Evolutionary conservation across 2,888 invertebrate genomes (phyloP).

Genomic region (Drosophila longiperda): DNA sequence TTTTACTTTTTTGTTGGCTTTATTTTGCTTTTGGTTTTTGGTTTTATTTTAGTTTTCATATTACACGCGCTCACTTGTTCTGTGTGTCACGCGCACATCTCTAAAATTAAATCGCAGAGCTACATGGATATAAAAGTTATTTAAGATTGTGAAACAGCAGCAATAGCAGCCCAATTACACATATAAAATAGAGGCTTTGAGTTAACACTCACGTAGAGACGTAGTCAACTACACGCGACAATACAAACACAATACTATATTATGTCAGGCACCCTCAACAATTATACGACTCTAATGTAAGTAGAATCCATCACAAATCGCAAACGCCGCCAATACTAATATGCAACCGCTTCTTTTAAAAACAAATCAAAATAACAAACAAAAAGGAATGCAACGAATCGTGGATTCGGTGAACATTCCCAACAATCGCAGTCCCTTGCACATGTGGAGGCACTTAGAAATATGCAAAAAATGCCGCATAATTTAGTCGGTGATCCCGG

Average conservation of each 20-base stretch:
- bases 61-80: neutral
- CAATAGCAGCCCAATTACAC: slow-evolving; percentile 18
- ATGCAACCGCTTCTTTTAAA: neutral
- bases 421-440: slow-evolving; percentile 42
- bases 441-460: slow-evolving; percentile 23
- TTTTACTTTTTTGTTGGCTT: neutral
- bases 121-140: slow-evolving; percentile 53
- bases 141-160: slow-evolving; percentile 39
- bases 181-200: slow-evolving; percentile 19
- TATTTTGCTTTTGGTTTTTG: neutral
- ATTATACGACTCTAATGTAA: slow-evolving; percentile 83
- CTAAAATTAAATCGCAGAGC: slow-evolving; percentile 35
- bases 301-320: slow-evolving; percentile 21
- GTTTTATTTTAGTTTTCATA: neutral
- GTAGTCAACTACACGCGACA: slow-evolving; percentile 17
- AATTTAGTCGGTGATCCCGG: slow-evolving; percentile 30
- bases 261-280: slow-evolving; percentile 84
- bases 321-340: neutral
- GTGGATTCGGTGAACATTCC: slow-evolving; percentile 49
- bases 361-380: neutral
- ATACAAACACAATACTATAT: slow-evolving; percentile 27
- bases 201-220: slow-evolving; percentile 26
- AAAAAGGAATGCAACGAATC: slow-evolving; percentile 75
- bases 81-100: slow-evolving; percentile 40
- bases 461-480: slow-evolving; percentile 34